phyloP scores from a whole-genome alignment of 1,140 invertebrate genomes.

The Zaprionus ornatus region DNA sequence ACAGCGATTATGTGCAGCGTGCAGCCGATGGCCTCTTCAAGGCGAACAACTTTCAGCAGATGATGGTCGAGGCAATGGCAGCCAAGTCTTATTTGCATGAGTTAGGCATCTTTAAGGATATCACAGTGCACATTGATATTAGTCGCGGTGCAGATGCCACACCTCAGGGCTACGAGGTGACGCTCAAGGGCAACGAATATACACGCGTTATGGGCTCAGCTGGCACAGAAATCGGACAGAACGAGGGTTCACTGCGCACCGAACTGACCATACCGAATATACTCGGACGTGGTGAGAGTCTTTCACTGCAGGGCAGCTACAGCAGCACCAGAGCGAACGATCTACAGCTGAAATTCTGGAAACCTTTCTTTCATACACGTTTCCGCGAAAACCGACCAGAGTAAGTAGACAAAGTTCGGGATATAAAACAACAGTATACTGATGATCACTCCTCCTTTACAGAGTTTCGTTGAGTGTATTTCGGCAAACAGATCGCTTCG shows the following conservation, averaged over 20 bases:
- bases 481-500: slow-evolving; percentile 69
- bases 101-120: slow-evolving; percentile 81
- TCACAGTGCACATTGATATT: slow-evolving; percentile 76
- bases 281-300: slow-evolving; percentile 77
- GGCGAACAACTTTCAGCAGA: slow-evolving; percentile 76
- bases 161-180: slow-evolving; percentile 80
- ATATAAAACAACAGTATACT: not conserved
- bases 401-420: slow-evolving; percentile 40
- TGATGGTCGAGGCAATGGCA: slow-evolving; percentile 78
- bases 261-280: slow-evolving; percentile 79
- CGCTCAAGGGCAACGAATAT: slow-evolving; percentile 73
- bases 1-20: slow-evolving; percentile 80
- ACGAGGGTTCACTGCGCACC: slow-evolving; percentile 76
- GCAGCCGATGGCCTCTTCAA: slow-evolving; percentile 77
- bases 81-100: slow-evolving; percentile 78
- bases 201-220: slow-evolving; percentile 77
- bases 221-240: slow-evolving; percentile 82
- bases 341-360: slow-evolving; percentile 79
- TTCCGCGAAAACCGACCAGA: slow-evolving; percentile 80
- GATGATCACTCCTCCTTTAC: not conserved
- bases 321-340: slow-evolving; percentile 76
- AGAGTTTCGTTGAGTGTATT: slow-evolving; percentile 80
- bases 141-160: slow-evolving; percentile 70
- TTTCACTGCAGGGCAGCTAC: slow-evolving; percentile 79
- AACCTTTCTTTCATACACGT: slow-evolving; percentile 81